Conservation (phyloP, 2,113 vertebrate species). For the Pseudorectes ferrugineus region DNA sequence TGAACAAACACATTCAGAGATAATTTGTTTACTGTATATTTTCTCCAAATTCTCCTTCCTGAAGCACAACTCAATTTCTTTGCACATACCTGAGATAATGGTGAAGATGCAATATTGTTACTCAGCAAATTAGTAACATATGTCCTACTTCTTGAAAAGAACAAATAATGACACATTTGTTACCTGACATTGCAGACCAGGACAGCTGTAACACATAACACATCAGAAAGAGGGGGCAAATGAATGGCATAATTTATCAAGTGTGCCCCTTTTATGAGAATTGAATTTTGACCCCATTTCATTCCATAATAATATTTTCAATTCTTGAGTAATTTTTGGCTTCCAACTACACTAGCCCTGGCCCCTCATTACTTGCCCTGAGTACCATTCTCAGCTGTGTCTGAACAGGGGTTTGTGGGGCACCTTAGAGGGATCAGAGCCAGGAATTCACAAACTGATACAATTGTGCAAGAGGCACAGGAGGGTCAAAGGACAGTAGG, state of each 20-base stretch:
- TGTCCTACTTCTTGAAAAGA: neutral
- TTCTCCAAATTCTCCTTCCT: neutral
- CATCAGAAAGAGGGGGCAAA: neutral
- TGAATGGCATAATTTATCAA: accelerated
- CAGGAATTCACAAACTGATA: neutral
- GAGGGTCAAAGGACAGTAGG: neutral
- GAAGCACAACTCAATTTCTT: neutral
- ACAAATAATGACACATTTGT: neutral
- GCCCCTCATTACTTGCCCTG: neutral
- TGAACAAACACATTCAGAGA: neutral
- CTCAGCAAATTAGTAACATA: neutral
- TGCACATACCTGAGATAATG: neutral
- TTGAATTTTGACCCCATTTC: neutral
- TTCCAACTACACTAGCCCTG: neutral
- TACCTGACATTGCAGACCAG: neutral
- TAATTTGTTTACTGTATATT: neutral
- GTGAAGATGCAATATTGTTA: neutral
- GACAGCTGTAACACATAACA: neutral
- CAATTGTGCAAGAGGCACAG: neutral
- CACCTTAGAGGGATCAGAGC: accelerated
- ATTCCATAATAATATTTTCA: neutral
- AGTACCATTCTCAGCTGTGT: neutral
- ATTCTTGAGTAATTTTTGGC: neutral
- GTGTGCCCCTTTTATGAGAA: neutral
- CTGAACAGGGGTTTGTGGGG: neutral